These are phyloP conservation scores for Smittia sp. DNA, from an alignment of 2,888 invertebrate genomes.

Conservation along the genomic window DNA sequence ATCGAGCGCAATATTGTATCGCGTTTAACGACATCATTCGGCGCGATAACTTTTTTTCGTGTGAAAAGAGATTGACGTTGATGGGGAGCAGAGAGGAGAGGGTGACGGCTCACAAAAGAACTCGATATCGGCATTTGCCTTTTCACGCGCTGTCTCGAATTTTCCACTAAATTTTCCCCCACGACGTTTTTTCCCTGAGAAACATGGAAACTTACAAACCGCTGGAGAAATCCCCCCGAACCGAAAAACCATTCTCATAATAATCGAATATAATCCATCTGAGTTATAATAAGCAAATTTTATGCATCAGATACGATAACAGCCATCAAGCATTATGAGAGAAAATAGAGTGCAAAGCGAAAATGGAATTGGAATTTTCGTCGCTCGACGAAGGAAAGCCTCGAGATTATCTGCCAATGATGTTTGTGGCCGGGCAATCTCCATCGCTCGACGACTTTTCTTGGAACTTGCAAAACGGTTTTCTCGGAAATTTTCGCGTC, in stretches of 20 bases:
- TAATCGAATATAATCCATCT: conserved; percentile 40
- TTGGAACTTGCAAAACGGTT: too few species aligned
- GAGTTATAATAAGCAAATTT: conserved; percentile 39
- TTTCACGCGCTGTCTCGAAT: neutral
- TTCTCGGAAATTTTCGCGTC: too few species aligned
- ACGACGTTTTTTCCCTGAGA: neutral
- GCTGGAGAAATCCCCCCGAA: neutral
- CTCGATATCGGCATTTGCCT: neutral
- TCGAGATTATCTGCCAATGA: too few species aligned
- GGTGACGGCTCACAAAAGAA: neutral
- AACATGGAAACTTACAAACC: neutral
- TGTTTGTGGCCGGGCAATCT: too few species aligned
- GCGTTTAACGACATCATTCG: conserved; percentile 22
- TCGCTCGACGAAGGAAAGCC: neutral
- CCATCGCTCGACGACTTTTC: too few species aligned
- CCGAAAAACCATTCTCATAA: conserved; percentile 31
- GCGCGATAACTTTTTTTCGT: conserved; percentile 10
- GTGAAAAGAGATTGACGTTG: conserved; percentile 35
- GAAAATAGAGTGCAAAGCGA: conserved; percentile 37
- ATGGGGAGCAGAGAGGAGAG: neutral
- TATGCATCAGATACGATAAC: conserved; percentile 32
- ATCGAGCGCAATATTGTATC: conserved; percentile 36
- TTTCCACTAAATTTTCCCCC: neutral
- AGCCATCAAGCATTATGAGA: conserved; percentile 31
- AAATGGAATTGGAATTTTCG: conserved; percentile 13